Conservation (phyloP, 1,140 invertebrate species). For the Sipha flava region DNA sequence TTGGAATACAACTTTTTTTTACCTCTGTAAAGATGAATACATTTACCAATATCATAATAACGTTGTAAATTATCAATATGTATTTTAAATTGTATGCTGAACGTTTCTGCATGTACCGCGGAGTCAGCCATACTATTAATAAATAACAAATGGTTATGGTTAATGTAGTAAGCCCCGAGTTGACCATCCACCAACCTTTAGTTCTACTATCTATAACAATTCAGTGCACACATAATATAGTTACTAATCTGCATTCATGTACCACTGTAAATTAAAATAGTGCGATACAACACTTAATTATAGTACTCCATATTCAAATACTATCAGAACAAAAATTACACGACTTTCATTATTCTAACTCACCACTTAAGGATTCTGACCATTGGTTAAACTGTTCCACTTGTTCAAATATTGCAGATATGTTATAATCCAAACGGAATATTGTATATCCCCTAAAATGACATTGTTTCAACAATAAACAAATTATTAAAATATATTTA, state of each 20-base stretch:
- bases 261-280: neutral
- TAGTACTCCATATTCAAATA: too few species aligned
- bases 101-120: constrained; percentile 71
- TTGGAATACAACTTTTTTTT: constrained; percentile 34
- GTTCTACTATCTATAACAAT: constrained; percentile 62
- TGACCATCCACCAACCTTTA: constrained; percentile 76
- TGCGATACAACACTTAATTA: neutral
- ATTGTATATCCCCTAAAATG: neutral
- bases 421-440: neutral
- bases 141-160: constrained; percentile 68
- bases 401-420: neutral
- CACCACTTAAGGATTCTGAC: neutral
- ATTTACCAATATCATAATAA: constrained; percentile 74
- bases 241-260: neutral
- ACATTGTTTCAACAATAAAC: too few species aligned
- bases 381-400: neutral
- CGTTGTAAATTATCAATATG: constrained; percentile 76
- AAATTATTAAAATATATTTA: too few species aligned
- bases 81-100: constrained; percentile 69
- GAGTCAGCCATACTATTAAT: constrained; percentile 68
- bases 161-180: constrained; percentile 69
- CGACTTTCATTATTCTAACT: too few species aligned
- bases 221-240: neutral
- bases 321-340: too few species aligned
- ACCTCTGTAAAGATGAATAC: constrained; percentile 74